Conservation (phyloP, 2,888 invertebrate species). For the Leptinotarsa juncta region DNA sequence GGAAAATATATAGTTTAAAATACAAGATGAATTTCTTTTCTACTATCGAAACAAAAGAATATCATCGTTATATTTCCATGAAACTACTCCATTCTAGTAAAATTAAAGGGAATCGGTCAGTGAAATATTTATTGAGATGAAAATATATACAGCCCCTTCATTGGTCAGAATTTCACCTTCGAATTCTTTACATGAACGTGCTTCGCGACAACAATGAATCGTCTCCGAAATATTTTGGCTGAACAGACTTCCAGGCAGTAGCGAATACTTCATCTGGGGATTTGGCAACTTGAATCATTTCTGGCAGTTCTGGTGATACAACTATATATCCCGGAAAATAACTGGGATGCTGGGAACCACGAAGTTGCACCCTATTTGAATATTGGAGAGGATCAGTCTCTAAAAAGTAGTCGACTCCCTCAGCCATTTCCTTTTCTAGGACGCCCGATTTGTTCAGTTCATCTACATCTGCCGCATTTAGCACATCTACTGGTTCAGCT, state of each 20-base stretch:
- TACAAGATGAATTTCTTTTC: too few relatives aligned
- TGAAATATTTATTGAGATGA: neutral
- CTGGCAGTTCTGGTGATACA: slow-evolving; percentile 60
- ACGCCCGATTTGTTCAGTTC: slow-evolving; percentile 47
- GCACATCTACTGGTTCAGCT: slow-evolving; percentile 52
- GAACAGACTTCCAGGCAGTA: slow-evolving; percentile 60
- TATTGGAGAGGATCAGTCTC: slow-evolving; percentile 59
- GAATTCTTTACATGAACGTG: neutral
- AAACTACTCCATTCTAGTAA: too few relatives aligned
- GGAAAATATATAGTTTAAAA: too few relatives aligned
- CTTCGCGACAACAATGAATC: slow-evolving; percentile 47
- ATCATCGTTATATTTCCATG: too few relatives aligned
- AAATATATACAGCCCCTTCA: neutral
- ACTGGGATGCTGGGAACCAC: slow-evolving; percentile 59
- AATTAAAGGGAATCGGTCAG: neutral
- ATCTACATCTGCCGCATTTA: slow-evolving; percentile 47
- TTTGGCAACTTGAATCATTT: slow-evolving; percentile 56
- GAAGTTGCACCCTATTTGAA: slow-evolving; percentile 59
- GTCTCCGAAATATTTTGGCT: slow-evolving; percentile 61
- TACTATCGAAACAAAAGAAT: too few relatives aligned
- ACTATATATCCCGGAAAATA: slow-evolving; percentile 63
- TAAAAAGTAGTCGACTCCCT: slow-evolving; percentile 60
- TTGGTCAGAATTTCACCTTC: neutral
- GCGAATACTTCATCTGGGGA: slow-evolving; percentile 59
- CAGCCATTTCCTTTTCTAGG: slow-evolving; percentile 47